Percentiles rank a stretch among this genome's conserved stretches.
These are phyloP conservation scores for Perca schrenkii DNA, from an alignment of 2,113 vertebrate genomes.

Conservation along the genomic window DNA sequence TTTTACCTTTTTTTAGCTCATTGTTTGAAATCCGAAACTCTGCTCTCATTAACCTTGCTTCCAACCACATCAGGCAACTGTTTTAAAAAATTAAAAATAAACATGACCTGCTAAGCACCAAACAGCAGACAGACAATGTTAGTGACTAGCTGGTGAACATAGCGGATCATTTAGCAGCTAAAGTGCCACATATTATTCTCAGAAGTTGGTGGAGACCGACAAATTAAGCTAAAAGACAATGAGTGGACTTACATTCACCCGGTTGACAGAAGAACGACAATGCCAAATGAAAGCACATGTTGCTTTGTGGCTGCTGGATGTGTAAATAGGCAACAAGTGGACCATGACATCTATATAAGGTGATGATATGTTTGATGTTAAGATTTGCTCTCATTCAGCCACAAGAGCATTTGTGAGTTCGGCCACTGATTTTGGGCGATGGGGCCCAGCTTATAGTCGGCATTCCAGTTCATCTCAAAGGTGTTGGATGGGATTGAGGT, in stretches of 20 bases:
- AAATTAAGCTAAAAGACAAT: not conserved
- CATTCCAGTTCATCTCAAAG: constrained; percentile 32
- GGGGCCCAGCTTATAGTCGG: constrained; percentile 11
- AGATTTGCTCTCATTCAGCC: constrained; percentile 47
- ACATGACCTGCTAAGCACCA: not conserved
- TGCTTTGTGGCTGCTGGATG: not conserved
- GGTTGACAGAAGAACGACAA: not conserved
- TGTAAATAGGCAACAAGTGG: not conserved
- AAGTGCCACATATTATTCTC: not conserved
- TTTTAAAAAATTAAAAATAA: not conserved
- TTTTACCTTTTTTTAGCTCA: not conserved
- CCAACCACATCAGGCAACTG: not conserved
- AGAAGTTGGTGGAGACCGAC: not conserved
- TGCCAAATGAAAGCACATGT: not conserved
- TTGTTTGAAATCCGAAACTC: not conserved
- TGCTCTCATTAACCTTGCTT: not conserved
- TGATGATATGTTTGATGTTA: not conserved
- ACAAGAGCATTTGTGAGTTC: constrained; percentile 8
- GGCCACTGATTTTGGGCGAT: constrained; percentile 18
- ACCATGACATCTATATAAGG: not conserved
- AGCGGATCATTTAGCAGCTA: not conserved
- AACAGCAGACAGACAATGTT: not conserved
- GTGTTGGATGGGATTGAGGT: not conserved
- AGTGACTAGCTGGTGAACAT: not conserved
- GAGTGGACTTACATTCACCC: not conserved